These are phyloP conservation scores for Eretmochelys imbricata DNA, from an alignment of 2,113 vertebrate genomes.

Conservation along the genomic window DNA sequence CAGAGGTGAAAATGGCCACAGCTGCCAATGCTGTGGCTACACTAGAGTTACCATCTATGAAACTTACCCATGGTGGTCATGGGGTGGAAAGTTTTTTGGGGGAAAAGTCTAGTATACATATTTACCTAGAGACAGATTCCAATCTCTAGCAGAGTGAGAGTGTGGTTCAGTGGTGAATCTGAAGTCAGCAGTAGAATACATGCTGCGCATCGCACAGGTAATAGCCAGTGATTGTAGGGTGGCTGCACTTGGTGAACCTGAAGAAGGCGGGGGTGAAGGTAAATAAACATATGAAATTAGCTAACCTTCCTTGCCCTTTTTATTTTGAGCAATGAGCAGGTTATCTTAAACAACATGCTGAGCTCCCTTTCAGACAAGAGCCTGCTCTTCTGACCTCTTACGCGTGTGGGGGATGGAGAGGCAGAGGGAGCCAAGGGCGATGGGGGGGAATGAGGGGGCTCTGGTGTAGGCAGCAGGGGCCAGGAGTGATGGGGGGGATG, in stretches of 20 bases:
- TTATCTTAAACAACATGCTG: not conserved
- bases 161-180: not conserved
- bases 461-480: no score
- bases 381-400: not conserved
- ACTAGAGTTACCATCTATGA: not conserved
- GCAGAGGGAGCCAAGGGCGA: no score
- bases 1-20: not conserved
- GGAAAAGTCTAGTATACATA: not conserved
- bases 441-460: no score
- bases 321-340: rapidly evolving
- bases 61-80: rapidly evolving
- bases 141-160: rapidly evolving
- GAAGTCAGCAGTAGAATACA: not conserved
- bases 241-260: rapidly evolving
- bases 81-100: not conserved
- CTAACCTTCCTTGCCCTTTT: not conserved
- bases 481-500: not conserved
- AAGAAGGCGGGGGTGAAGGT: not conserved
- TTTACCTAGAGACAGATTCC: not conserved
- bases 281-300: not conserved
- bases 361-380: not conserved
- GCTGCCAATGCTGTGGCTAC: not conserved
- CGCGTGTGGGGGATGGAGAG: not conserved
- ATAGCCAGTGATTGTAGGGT: not conserved
- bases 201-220: not conserved